phyloP scores from a whole-genome alignment of 2,113 vertebrate genomes.

The Trochalopteron elliotii region DNA sequence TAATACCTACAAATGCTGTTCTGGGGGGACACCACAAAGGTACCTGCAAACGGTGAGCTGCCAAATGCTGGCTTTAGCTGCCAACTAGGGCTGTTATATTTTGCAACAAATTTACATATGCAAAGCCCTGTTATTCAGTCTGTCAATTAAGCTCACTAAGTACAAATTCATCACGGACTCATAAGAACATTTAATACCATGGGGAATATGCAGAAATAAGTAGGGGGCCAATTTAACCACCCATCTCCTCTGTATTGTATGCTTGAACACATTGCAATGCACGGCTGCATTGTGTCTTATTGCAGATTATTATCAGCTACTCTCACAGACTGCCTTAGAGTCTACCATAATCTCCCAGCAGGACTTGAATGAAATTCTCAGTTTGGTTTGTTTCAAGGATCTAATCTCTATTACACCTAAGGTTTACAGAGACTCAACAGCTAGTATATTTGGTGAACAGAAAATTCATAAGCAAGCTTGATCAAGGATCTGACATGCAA shows the following conservation, averaged over 20 bases:
- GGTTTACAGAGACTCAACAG: neutral
- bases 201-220: neutral
- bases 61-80: neutral
- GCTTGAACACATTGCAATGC: neutral
- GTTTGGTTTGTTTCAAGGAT: neutral
- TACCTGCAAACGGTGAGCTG: neutral
- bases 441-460: neutral
- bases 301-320: neutral
- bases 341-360: neutral
- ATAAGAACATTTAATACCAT: neutral
- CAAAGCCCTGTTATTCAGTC: neutral
- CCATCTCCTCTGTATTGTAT: neutral
- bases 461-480: neutral
- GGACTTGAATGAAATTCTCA: neutral
- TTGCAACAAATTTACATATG: neutral
- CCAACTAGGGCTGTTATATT: neutral
- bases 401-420: neutral
- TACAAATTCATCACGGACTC: neutral
- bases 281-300: rapidly evolving
- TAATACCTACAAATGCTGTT: neutral
- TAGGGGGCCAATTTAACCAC: neutral
- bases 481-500: neutral
- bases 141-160: neutral
- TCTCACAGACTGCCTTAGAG: neutral
- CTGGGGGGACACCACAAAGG: neutral